Base-by-base conservation (phyloP, 2,113 vertebrate species). In the Ailuropoda melanoleuca region DNA sequence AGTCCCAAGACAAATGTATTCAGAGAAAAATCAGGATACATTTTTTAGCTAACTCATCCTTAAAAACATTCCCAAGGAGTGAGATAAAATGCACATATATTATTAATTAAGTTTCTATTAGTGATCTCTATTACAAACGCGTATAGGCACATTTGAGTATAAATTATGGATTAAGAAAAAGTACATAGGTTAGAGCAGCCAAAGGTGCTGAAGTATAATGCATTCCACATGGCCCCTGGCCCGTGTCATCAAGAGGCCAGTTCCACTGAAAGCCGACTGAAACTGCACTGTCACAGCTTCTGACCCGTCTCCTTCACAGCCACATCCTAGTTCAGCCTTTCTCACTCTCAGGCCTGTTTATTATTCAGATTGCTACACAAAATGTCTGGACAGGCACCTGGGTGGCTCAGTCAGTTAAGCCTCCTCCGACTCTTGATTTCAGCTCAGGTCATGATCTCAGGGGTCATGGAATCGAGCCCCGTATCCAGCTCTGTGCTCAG, bases 61-160 rank as follows among this genome's bases (percentile, higher is more conserved):
- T 58, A 78, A 74, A 91, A 93, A 86, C 29, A 93, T 84, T 91
- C 80, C 48, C 94, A 81, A 93, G 29, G 23, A 34, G 24, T 26
- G 26, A 75, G 23, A 60, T 82, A 43, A 96, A 87, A 95, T 50
- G 23, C 9, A 80, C 37, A 83, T 43, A 50, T 4, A 90, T 93
- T 83, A 87, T 87, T 81, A 87, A 87, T 70, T 66, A 88, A 62
- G 18, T 84, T 96, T 85, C n/a, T 80, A 81, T 70, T 75, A 83
- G 14, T 77, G 26, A 93, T 93, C 39, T 31, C 56, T 29, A 88
- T 88, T 66, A 91, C 11, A 78, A 90, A 89, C 72, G 46, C 46
- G 64, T 85, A 81, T 0, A 88, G 80, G 21, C 34, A 78, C 34
- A 93, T 58, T 37, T 70, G 70, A 78, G 3, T 74, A 93, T 53